phyloP scores from a whole-genome alignment of 2,113 vertebrate species.

The Tachycineta bicolor region DNA sequence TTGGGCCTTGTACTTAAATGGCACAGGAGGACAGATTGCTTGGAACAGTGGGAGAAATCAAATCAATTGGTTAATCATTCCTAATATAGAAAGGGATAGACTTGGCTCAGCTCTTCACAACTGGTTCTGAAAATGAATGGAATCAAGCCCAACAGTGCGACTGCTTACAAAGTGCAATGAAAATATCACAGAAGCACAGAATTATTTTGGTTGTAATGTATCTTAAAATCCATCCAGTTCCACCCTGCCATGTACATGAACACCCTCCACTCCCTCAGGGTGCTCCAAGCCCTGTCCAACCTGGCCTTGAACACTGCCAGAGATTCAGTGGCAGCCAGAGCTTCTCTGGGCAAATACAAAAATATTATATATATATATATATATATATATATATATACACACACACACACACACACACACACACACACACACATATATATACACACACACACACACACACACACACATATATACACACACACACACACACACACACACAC shows the following conservation, averaged over 20 bases:
- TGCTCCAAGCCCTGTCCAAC: neutral
- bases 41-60: neutral
- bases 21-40: neutral
- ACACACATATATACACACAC: too few species aligned
- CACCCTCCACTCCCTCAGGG: neutral
- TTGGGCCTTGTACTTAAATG: neutral
- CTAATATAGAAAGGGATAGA: neutral
- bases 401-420: too few species aligned
- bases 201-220: neutral
- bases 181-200: neutral
- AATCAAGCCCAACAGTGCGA: neutral
- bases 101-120: neutral
- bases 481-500: too few species aligned
- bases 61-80: neutral
- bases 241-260: neutral
- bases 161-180: neutral
- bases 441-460: too few species aligned
- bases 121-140: neutral
- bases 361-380: too few species aligned
- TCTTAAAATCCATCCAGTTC: fast-evolving
- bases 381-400: too few species aligned
- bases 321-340: neutral
- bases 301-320: neutral
- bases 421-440: too few species aligned
- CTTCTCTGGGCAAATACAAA: neutral